These are phyloP conservation scores for Trachymyrmex cornetzi DNA, from an alignment of 1,140 invertebrate genomes.

Conservation along the genomic window DNA sequence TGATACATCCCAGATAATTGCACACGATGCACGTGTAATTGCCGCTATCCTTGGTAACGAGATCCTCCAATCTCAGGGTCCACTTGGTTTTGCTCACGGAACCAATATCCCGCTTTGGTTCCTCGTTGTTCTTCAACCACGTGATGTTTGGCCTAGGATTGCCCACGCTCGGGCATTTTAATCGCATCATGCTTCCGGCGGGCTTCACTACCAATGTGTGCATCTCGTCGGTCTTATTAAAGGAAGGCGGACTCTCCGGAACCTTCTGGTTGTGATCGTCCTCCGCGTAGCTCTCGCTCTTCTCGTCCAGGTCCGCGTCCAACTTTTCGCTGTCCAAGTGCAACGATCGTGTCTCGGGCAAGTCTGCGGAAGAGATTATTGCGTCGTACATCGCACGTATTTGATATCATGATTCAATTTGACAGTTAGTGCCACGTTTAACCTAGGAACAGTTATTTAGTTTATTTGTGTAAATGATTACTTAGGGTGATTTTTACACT, in stretches of 20 bases:
- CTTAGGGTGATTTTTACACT: too few relatives aligned
- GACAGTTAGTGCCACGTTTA: neutral
- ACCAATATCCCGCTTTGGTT: slow-evolving; percentile 85
- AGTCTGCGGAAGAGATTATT: slow-evolving; percentile 68
- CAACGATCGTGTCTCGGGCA: slow-evolving; percentile 82
- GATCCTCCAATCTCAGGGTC: slow-evolving; percentile 91
- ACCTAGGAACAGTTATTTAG: too few relatives aligned
- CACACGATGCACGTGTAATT: slow-evolving; percentile 95
- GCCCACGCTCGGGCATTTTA: slow-evolving; percentile 90
- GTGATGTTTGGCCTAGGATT: slow-evolving; percentile 92
- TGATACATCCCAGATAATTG: slow-evolving; percentile 92
- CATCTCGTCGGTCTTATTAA: slow-evolving; percentile 87
- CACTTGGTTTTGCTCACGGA: slow-evolving; percentile 89
- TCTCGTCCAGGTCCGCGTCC: slow-evolving; percentile 79
- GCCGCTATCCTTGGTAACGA: slow-evolving; percentile 92
- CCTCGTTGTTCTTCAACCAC: slow-evolving; percentile 92
- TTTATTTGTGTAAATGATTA: too few relatives aligned
- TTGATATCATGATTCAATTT: neutral
- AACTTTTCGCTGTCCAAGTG: slow-evolving; percentile 78
- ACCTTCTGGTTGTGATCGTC: slow-evolving; percentile 84
- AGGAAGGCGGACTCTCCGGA: slow-evolving; percentile 82
- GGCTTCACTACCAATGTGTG: slow-evolving; percentile 88
- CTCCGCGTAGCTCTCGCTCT: slow-evolving; percentile 79
- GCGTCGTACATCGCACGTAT: neutral
- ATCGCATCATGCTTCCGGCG: slow-evolving; percentile 89